Base-by-base conservation (phyloP, 2,797 vertebrate genomes). In the Scyliorhinus canicula region DNA sequence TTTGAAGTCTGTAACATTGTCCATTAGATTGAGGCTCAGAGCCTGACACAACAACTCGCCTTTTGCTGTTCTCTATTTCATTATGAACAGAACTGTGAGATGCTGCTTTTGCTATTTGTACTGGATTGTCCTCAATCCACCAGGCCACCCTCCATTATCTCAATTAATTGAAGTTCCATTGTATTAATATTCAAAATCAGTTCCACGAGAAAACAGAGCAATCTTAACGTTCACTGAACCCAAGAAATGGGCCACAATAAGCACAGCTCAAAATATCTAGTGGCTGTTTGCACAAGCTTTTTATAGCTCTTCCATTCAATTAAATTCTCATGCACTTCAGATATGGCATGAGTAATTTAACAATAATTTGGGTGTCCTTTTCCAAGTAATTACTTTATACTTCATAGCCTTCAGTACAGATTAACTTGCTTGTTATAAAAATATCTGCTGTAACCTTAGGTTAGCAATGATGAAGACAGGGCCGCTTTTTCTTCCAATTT, bases 301-400 rank as follows among this genome's bases (percentile, higher is more conserved):
- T 93, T 71, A 52, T 50, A 93, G 11, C 93, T 50, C 44, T 69
- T 93, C 24, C 65, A 55, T 94, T 94, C 93, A 94, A 94, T 74
- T 94, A 52, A 55, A 69, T 21, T 71, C 65, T 71, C 65, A 71
- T 1, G 11, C 40, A 93, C 67, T 65, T 93, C 67, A 52, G 47
- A 94, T 52, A 47, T 74, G 67, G 67, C 93, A 94, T 71, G 93
- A 94, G 67, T 94, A 94, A 94, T 94, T 94, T 47, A 94, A 94
- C 31, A 74, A 94, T 94, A 74, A 94, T 74, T 74, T 50, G 93
- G 31, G 65, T 74, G 65, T 74, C 47, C 67, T 74, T 94, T 94
- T 50, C 69, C 40, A 94, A 74, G 93, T 74, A 69, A 71, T 94
- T 94, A 94, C 67, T 94, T 74, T 21, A 55, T 74, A 52, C 5